A percentile compares a stretch with the other conserved stretches of the same genome.
phyloP scores from a whole-genome alignment of 2,888 invertebrate genomes.

The Idaea biselata region DNA sequence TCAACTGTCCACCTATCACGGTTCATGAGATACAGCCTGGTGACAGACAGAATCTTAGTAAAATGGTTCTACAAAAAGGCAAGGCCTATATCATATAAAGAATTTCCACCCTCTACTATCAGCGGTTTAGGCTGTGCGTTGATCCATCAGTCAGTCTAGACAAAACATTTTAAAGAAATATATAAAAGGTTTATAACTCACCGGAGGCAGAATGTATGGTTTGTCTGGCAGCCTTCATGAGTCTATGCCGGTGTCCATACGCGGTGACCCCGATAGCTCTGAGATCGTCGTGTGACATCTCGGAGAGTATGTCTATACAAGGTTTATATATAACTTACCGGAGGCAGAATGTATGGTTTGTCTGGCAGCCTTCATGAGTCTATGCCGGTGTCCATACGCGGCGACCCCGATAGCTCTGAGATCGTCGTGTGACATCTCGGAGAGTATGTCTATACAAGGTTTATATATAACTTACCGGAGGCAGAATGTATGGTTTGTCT shows the following conservation, averaged over 20 bases:
- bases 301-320: conserved; percentile 90
- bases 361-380: conserved; percentile 87
- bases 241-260: conserved; percentile 96
- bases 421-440: conserved; percentile 99
- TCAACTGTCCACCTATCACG: too few species aligned
- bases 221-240: conserved; percentile 85
- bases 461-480: conserved; percentile 66
- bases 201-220: conserved; percentile 49
- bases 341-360: conserved; percentile 48
- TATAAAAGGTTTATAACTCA: conserved; percentile 35
- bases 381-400: conserved; percentile 97
- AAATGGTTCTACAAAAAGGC: too few species aligned
- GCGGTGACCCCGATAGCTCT: conserved; percentile 97
- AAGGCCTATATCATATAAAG: too few species aligned
- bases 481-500: conserved; percentile 48
- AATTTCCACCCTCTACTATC: too few species aligned
- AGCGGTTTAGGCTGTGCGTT: too few species aligned
- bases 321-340: conserved; percentile 69
- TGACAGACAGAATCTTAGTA: too few species aligned
- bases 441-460: conserved; percentile 89
- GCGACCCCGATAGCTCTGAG: conserved; percentile 96
- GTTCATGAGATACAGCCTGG: too few species aligned
- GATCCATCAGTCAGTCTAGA: too few species aligned
- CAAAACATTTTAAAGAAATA: too few species aligned
- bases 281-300: conserved; percentile 98